A percentile compares a stretch with the other conserved stretches of the same genome.
Conservation (phyloP, 2,888 invertebrate genomes). For the Athalia rosae region DNA sequence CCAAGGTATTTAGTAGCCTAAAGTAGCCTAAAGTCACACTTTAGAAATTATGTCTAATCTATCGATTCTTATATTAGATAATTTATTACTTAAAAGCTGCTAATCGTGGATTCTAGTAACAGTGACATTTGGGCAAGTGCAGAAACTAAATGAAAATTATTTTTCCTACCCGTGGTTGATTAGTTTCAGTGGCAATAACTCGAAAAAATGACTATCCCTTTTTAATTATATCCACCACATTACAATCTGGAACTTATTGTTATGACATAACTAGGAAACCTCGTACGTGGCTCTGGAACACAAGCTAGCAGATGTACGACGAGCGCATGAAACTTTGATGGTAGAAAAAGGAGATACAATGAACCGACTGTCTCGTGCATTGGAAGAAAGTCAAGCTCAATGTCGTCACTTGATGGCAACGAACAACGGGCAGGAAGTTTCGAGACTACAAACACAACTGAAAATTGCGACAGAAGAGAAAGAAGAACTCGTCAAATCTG, state of each 20-base stretch:
- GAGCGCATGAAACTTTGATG: conserved; percentile 78
- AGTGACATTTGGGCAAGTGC: conserved; percentile 60
- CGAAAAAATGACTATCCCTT: not conserved
- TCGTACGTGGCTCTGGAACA: conserved; percentile 64
- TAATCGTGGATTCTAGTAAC: conserved; percentile 57
- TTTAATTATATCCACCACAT: not conserved
- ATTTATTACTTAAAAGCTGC: conserved; percentile 56
- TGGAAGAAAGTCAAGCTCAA: conserved; percentile 78
- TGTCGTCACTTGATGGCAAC: conserved; percentile 73
- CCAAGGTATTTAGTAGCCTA: conserved; percentile 60
- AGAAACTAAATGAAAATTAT: conserved; percentile 3
- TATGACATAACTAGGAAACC: conserved; percentile 58
- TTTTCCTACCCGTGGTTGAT: not conserved
- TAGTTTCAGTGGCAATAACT: not conserved
- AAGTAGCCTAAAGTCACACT: not conserved
- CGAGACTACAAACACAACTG: conserved; percentile 75
- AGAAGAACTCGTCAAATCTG: conserved; percentile 72
- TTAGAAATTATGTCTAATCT: not conserved
- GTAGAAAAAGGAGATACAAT: conserved; percentile 80
- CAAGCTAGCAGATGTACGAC: conserved; percentile 74
- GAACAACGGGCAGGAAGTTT: conserved; percentile 74
- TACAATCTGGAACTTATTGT: not conserved
- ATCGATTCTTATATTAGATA: conserved; percentile 22
- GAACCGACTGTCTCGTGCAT: conserved; percentile 78
- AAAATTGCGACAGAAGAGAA: conserved; percentile 76